Evolutionary conservation across 2,888 invertebrate genomes (phyloP).

Genomic region (Cremastinae sp.): DNA sequence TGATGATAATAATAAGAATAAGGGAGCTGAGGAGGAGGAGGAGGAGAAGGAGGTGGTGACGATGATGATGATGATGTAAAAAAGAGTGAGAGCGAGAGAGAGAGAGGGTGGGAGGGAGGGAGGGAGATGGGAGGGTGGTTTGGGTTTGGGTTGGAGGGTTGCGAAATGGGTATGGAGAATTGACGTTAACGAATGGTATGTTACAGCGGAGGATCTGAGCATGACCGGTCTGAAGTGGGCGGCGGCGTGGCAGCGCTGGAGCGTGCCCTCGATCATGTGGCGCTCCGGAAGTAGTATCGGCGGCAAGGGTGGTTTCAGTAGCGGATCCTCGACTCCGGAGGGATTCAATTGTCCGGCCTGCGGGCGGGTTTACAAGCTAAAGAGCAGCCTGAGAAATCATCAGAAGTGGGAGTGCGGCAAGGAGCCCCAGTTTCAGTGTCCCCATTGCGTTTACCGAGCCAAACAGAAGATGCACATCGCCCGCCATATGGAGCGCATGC

Average conservation of each 20-base stretch:
- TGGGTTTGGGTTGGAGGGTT: too few species aligned
- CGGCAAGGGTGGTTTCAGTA: conserved; percentile 75
- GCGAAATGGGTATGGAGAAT: conserved; percentile 70
- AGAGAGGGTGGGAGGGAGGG: too few species aligned
- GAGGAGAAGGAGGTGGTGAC: too few species aligned
- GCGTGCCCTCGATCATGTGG: conserved; percentile 80
- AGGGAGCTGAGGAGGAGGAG: too few species aligned
- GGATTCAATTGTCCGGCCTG: conserved; percentile 90
- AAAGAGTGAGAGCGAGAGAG: too few species aligned
- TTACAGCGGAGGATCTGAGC: conserved; percentile 87
- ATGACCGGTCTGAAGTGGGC: conserved; percentile 86
- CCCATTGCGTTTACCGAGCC: conserved; percentile 79
- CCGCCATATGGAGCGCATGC: conserved; percentile 81
- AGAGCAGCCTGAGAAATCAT: conserved; percentile 85
- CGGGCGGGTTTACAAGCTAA: conserved; percentile 92
- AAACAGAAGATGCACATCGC: conserved; percentile 81
- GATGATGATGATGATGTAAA: too few species aligned
- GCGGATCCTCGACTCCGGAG: conserved; percentile 77
- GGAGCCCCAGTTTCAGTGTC: conserved; percentile 80
- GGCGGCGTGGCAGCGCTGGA: conserved; percentile 85
- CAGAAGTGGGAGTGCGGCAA: conserved; percentile 81
- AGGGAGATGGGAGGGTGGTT: too few species aligned
- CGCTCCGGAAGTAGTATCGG: conserved; percentile 76
- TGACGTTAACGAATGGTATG: conserved; percentile 75
- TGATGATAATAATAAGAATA: too few species aligned